Evolutionary conservation across 1,140 invertebrate species (phyloP), one percentile per base, ranked within the genome.

Genomic region (Ceratitis capitata): DNA sequence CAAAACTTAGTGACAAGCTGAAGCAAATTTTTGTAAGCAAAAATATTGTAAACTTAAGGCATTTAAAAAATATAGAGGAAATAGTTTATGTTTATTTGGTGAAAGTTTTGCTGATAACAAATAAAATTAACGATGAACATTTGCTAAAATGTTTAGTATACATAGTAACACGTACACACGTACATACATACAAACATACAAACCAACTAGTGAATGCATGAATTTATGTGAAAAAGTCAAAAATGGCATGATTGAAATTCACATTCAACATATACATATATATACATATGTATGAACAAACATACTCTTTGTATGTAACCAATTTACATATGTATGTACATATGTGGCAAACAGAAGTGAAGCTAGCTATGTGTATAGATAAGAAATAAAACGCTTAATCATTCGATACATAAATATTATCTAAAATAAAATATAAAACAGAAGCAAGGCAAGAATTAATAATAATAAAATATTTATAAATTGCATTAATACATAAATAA

Each of bases 61-160:
- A 69, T 69, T 69, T 69, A 69, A 69, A 12, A 35, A 12, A n/a
- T n/a, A n/a, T n/a, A 35, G 61, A 69, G 26, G 58, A 61, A 61
- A 61, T 61, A 16, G n/a, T 58, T 29, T 61, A 61, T 61, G 61
- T 39, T 69, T 69, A 19, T 69, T 69, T 35, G 29, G 61, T 69
- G 32, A 61, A 61, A 61, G 19, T 35, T 35, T 69, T 69, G 61
- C 61, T 35, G 32, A 56, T 56, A 39, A 35, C 3, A 69, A 69
- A 19, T 0, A 69, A 69, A 69, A 39, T 1, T 35, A 19, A 16
- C 61, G 61, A n/a, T 35, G 39, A 32, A 69, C 16, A 69, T 69
- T 69, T 69, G 61, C 61, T 35, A 69, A 69, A 69, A 32, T 69
- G 61, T 69, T 69, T n/a, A n/a, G n/a, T n/a, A n/a, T n/a, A 69